These are phyloP conservation scores for Emydura subglobosa DNA, from an alignment of 2,113 vertebrate species.

Conservation along the genomic window DNA sequence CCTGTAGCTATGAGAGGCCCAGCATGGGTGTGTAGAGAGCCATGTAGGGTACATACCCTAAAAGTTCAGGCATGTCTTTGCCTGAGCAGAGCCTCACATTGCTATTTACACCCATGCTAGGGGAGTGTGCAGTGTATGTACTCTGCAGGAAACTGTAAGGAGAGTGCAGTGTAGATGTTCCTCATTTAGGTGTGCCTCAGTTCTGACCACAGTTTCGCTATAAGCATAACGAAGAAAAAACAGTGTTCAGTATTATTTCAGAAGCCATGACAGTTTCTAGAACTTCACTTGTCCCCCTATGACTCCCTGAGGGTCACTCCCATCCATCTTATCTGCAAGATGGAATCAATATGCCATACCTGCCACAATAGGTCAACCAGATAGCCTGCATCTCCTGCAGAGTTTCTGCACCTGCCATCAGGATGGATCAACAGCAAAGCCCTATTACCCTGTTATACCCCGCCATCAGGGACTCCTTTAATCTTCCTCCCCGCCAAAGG, in stretches of 20 bases:
- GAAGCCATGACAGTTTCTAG: neutral
- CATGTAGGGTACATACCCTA: neutral
- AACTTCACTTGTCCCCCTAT: neutral
- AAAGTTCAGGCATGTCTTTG: neutral
- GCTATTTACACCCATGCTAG: neutral
- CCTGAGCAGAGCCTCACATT: neutral
- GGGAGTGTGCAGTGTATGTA: neutral
- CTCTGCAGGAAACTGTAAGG: neutral
- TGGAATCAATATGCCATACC: neutral
- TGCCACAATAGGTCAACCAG: neutral
- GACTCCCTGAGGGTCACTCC: neutral
- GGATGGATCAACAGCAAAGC: neutral
- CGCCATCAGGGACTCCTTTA: neutral
- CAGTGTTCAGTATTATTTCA: neutral
- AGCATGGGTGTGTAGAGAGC: neutral
- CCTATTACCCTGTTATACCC: neutral
- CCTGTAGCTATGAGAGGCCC: neutral
- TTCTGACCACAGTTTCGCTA: neutral
- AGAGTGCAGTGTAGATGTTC: neutral
- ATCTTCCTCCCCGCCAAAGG: neutral
- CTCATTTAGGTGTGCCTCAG: neutral
- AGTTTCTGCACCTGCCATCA: neutral
- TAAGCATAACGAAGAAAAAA: neutral
- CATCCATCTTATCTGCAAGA: neutral
- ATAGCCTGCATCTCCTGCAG: neutral